Evolutionary conservation across 1,140 invertebrate species (phyloP).

Genomic region (Elymnias hypermnestra): DNA sequence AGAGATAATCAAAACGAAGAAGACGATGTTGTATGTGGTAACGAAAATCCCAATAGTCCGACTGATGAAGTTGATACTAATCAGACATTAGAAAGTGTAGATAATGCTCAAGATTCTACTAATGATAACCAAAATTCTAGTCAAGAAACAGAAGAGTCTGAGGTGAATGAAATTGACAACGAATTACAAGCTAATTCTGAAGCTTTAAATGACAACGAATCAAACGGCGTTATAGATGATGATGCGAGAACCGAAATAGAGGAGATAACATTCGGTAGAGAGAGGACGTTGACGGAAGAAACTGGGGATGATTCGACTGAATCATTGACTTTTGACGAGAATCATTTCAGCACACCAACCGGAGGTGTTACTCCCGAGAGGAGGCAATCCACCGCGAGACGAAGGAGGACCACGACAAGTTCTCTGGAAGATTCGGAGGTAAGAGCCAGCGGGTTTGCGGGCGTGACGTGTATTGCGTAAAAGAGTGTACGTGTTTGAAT

Average conservation of each 20-base stretch:
- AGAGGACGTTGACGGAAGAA: slow-evolving; percentile 26
- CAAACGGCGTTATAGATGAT: slow-evolving; percentile 20
- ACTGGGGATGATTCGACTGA: slow-evolving; percentile 32
- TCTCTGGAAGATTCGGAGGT: slow-evolving; percentile 62
- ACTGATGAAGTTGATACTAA: slow-evolving; percentile 22
- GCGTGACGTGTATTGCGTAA: slow-evolving; percentile 28
- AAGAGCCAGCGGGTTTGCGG: slow-evolving; percentile 38
- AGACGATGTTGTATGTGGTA: slow-evolving; percentile 52
- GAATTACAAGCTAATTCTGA: slow-evolving; percentile 16
- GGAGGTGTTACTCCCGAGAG: slow-evolving; percentile 44
- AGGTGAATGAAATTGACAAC: slow-evolving; percentile 18
- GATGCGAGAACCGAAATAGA: slow-evolving; percentile 24
- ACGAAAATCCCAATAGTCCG: slow-evolving; percentile 9
- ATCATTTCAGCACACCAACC: slow-evolving; percentile 66
- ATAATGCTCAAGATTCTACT: slow-evolving; percentile 30
- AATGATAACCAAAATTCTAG: slow-evolving; percentile 42
- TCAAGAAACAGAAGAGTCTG: slow-evolving; percentile 34
- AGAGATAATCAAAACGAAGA: slow-evolving; percentile 45
- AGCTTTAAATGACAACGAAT: slow-evolving; percentile 23
- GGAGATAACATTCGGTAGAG: slow-evolving; percentile 23
- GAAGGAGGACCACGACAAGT: slow-evolving; percentile 42
- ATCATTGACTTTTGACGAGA: slow-evolving; percentile 64
- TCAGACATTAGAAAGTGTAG: slow-evolving; percentile 20
- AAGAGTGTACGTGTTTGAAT: slow-evolving; percentile 3
- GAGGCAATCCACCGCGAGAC: slow-evolving; percentile 23